These are phyloP conservation scores for Bombus difficillimus DNA, from an alignment of 1,140 invertebrate genomes.

Conservation along the genomic window DNA sequence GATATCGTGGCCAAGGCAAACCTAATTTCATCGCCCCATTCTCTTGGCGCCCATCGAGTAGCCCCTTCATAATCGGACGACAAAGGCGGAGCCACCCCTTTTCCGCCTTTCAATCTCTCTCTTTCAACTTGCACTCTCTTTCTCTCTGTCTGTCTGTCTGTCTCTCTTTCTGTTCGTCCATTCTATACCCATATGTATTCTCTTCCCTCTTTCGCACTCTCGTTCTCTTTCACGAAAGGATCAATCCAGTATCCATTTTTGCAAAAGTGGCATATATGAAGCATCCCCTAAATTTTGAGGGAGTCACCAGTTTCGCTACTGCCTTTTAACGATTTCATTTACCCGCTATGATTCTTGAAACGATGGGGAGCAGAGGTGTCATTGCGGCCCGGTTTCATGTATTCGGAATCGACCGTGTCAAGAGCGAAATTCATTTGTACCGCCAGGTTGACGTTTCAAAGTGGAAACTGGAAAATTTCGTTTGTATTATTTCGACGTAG, in stretches of 20 bases:
- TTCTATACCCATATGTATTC: background rate
- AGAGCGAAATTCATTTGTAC: conserved; percentile 1
- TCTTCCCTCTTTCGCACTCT: background rate
- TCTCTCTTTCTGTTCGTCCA: background rate
- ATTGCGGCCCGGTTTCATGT: conserved; percentile 38
- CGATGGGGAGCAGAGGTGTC: conserved; percentile 5
- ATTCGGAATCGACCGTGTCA: conserved; percentile 11
- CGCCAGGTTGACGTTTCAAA: background rate
- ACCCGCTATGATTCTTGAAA: background rate
- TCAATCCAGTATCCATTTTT: conserved; percentile 12
- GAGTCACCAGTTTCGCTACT: background rate
- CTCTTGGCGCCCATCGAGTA: conserved; percentile 59
- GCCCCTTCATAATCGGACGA: conserved; percentile 69
- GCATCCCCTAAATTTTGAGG: conserved; percentile 9
- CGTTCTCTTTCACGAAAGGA: background rate
- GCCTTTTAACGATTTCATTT: background rate
- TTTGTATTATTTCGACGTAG: background rate
- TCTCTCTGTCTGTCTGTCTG: background rate
- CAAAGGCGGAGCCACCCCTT: conserved; percentile 66
- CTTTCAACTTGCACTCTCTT: background rate
- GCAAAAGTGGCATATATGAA: conserved; percentile 40
- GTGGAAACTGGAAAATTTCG: conserved; percentile 30
- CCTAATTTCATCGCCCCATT: conserved; percentile 66
- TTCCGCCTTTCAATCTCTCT: conserved; percentile 20
- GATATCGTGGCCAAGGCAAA: conserved; percentile 69